Base-by-base conservation (phyloP, 1,140 invertebrate genomes). In the Ceratina calcarata region DNA sequence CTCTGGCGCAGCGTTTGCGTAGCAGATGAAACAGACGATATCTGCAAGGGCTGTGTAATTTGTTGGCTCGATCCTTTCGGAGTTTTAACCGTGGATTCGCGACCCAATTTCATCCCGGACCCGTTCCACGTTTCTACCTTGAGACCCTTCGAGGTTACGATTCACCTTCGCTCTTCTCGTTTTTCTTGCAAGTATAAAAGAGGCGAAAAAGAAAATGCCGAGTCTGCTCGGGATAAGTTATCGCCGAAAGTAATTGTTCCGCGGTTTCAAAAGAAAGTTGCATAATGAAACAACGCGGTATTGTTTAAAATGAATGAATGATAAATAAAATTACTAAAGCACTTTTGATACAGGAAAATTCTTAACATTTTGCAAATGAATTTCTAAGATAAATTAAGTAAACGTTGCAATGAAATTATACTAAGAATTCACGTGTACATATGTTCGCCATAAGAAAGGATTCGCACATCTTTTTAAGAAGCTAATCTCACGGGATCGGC, bases 161-260 rank as follows among this genome's bases (percentile, higher is more conserved):
- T 37, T 71, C 75, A 45, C 60, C 57, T 70, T 70, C 45, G 24
- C 20, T 62, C 58, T 70, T 45, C 24, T 78, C 71, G 70, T 78
- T 71, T 78, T 37, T 37, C 49, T 71, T 24, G 24, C 22, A 55
- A 24, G 15, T 16, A 27, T 37, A n/a, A 15, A 2, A n/a, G 12
- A 0, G n/a, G 3, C 16, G 3, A 16, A 20, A 62, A 53, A 45
- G 13, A 62, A 4, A 20, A 62, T 24, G 62, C 57, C n/a, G 16
- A 45, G 2, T 27, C 49, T 32, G 13, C 16, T 8, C 24, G 24
- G 10, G 12, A 64, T 53, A 55, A 65, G 18, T 53, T 20, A 32
- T 24, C 7, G 64, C 72, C 45, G 70, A 61, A 62, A 77, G 75
- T 77, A 66, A 83, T 81, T 76, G 57, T 58, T 15, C 24, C 53